Conservation (phyloP, 2,888 invertebrate genomes). For the Drosophila falleni region DNA sequence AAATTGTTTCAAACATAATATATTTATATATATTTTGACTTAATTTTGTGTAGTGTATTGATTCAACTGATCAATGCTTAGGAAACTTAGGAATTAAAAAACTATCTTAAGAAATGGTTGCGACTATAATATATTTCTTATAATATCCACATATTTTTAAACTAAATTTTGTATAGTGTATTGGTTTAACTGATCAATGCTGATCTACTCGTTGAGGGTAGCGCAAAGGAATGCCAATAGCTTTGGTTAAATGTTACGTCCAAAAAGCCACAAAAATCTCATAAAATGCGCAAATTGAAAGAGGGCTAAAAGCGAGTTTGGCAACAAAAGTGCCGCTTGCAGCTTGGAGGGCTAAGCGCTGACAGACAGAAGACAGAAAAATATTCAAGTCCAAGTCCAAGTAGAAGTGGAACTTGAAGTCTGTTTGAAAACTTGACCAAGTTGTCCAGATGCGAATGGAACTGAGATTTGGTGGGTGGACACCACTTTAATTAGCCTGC, state of each 20-base stretch:
- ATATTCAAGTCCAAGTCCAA: constrained; percentile 5
- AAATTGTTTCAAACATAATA: too few relatives aligned
- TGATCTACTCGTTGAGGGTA: constrained; percentile 1
- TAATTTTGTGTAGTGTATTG: neutral
- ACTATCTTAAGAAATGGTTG: too few relatives aligned
- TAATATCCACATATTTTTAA: neutral
- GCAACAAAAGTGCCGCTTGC: constrained; percentile 62
- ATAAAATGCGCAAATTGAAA: constrained; percentile 71
- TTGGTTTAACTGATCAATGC: neutral
- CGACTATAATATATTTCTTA: too few relatives aligned
- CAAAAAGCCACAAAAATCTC: constrained; percentile 65
- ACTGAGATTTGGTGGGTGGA: constrained; percentile 71
- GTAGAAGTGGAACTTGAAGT: constrained; percentile 3
- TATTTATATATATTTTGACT: neutral
- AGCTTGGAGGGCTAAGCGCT: constrained; percentile 42
- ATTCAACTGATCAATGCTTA: neutral
- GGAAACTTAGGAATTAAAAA: too few relatives aligned
- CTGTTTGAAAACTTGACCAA: constrained; percentile 43
- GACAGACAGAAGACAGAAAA: constrained; percentile 58
- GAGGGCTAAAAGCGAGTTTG: constrained; percentile 41
- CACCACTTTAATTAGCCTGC: constrained; percentile 81
- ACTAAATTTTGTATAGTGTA: neutral
- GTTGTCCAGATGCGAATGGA: constrained; percentile 20
- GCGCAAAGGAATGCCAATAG: constrained; percentile 23
- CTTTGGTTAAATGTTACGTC: constrained; percentile 35